Evolutionary conservation across 2,888 invertebrate genomes (phyloP), one percentile per base, ranked within the genome.

Genomic region (Incurvaria masculella): DNA sequence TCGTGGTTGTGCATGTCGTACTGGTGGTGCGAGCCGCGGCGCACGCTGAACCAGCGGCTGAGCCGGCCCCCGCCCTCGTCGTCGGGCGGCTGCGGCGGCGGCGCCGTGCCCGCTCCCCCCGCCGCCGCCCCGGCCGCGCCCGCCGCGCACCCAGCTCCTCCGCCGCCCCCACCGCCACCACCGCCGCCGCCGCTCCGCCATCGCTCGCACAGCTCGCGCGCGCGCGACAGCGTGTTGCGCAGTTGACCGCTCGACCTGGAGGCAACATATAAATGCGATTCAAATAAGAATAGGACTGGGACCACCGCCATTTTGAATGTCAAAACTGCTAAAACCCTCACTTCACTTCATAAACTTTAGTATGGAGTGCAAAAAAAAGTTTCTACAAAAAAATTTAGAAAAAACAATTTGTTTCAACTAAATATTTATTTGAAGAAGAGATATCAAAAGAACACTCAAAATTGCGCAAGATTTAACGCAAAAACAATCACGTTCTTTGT

Each of bases 11-110:
- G 78, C 78, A 79, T 85, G 63, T 91, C 91, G 68, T 91, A 91
- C 61, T 91, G 91, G 68, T 90, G 88, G n/a, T 87, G 79, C 53
- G 89, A 88, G 41, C 90, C 89, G 52, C 92, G 81, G 39, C 93
- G 79, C 54, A 94, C 90, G 60, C 92, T 93, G 79, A 94, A 94
- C 92, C 93, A 94, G 57, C 94, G 81, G 26, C 92, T 88, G 44
- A 94, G 80, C 49, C 90, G 81, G 52, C 91, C 89, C 57, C 88
- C 85, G 44, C 86, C 82, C 57, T 86, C 83, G 64, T 83, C 82
- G 53, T 79, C 79, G 49, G 79, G 78, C 42, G 79, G 72, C 2
- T 69, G 70, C 14, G 72, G 66, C 23, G 72, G 69, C 27, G 74
- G 72, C 50, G 70, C 64, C 20, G 73, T 42, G 27, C 55, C 50